Conservation (phyloP, 2,113 vertebrate genomes). For the Poeciliopsis occidentalis region DNA sequence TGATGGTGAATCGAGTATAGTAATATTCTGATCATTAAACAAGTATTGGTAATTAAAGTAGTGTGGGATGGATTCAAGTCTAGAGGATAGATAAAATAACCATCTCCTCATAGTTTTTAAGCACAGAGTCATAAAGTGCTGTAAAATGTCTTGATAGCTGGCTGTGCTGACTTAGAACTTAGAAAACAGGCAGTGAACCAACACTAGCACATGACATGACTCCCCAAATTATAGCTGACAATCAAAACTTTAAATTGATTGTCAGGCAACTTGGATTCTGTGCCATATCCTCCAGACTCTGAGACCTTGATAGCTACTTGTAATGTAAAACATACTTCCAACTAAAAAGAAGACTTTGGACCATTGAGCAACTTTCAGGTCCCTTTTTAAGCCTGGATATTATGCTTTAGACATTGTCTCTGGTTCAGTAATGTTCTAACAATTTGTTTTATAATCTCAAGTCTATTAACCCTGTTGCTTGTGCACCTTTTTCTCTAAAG, state of each 20-base stretch:
- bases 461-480: background rate
- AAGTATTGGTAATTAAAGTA: too few relatives aligned
- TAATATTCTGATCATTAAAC: too few relatives aligned
- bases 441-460: background rate
- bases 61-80: too few relatives aligned
- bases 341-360: too few relatives aligned
- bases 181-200: too few relatives aligned
- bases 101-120: background rate
- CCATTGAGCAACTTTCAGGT: background rate
- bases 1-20: too few relatives aligned
- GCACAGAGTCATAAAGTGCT: background rate
- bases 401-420: background rate
- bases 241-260: background rate
- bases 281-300: background rate
- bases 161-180: background rate
- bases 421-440: background rate
- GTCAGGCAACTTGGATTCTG: background rate
- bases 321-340: background rate
- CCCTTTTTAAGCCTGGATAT: background rate
- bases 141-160: background rate
- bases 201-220: too few relatives aligned
- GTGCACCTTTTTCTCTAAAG: background rate
- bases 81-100: background rate
- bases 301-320: background rate
- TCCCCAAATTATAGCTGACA: too few relatives aligned